Base-by-base conservation (phyloP, 2,113 vertebrate species). In the Carettochelys insculpta region DNA sequence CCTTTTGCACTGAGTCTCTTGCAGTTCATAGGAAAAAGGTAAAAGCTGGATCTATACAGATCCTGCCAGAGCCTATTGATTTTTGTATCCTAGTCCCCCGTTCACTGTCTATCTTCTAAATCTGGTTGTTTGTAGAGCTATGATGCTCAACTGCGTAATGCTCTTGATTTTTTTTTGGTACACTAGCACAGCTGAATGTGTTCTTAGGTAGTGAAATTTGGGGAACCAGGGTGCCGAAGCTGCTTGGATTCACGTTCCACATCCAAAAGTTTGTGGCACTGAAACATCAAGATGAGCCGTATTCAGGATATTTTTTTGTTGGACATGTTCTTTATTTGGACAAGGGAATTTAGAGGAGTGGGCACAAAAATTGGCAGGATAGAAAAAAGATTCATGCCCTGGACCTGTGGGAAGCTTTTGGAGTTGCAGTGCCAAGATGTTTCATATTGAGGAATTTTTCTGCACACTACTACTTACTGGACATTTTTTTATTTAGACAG, bases 111-210 rank as follows among this genome's bases (percentile, higher is more conserved):
- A 17, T 58, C 68, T 24, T 24, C 29, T 47, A 38, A 83, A 50
- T 38, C 0, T 0, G 1, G 0, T 3, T 3, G 12, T 11, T 80
- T 45, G 41, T 14, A n/a, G 12, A 13, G 65, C 48, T 56, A 56
- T 1, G 0, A 45, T 3, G 17, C 19, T 34, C 13, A 77, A 54
- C 13, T 29, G 53, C 5, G 1, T 34, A 24, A 27, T 17, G 6
- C 43, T 1, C 34, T 7, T 52, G 29, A 27, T 0, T 0, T 9
- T 0, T 0, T 9, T 43, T 3, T 50, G 4, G 3, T 5, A 19
- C 6, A 17, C 14, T 79, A 0, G 1, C 4, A 29, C 77, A n/a
- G 73, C 45, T 17, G 0, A 3, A 2, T 20, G 3, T 2, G 13
- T 11, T 29, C 34, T 38, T 1, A 0, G 9, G 48, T 4, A 45